Conservation (phyloP, 2,797 vertebrate species). For the Manis javanica region DNA sequence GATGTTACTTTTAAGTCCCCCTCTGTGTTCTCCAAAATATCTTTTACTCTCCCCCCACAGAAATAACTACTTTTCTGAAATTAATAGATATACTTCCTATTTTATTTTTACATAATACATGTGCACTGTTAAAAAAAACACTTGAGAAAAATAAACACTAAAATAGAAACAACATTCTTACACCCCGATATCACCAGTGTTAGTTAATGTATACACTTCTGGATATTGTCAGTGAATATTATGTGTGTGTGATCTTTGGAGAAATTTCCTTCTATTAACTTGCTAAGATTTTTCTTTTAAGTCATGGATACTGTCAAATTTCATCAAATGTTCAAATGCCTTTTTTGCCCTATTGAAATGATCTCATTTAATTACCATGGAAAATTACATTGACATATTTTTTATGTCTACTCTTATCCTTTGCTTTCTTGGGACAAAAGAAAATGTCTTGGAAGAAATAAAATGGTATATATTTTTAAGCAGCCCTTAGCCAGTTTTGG, state of each 20-base stretch:
- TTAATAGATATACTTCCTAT: neutral
- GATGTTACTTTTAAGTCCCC: neutral
- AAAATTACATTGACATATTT: neutral
- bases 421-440: neutral
- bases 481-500: neutral
- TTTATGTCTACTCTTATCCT: neutral
- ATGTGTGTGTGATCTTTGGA: neutral
- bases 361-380: neutral
- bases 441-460: too few species aligned
- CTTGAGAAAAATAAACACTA: neutral
- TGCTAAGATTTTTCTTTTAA: slow-evolving; percentile 11
- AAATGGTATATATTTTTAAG: neutral
- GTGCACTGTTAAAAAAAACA: neutral
- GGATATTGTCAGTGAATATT: neutral
- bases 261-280: neutral
- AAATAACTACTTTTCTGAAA: neutral
- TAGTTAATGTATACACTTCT: neutral
- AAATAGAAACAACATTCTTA: neutral
- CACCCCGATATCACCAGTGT: neutral
- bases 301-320: neutral
- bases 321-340: neutral
- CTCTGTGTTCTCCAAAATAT: neutral
- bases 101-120: neutral
- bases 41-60: neutral
- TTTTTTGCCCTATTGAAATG: neutral